Evolutionary conservation across 2,797 vertebrate species (phyloP), one percentile per base, ranked within the genome.

Genomic region (Enteromius radiatus): DNA sequence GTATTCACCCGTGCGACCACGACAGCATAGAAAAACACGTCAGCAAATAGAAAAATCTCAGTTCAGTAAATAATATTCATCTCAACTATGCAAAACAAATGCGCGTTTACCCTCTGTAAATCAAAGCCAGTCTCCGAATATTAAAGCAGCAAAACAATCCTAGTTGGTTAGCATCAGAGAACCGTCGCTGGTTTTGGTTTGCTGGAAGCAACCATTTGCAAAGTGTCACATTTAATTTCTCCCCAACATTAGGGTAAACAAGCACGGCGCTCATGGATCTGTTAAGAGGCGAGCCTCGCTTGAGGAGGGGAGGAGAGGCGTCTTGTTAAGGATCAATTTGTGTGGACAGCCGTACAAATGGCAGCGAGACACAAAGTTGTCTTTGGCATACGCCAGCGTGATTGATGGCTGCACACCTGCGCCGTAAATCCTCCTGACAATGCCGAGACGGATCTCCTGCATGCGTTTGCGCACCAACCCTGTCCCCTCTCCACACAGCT

Each of bases 261-360:
- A 90, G 88, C 89, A 87, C 80, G 45, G 88, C 23, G 90, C 88
- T 92, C 89, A 91, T 91, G 90, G 85, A 89, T 89, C 88, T 90
- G 89, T 92, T 90, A 85, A 74, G 81, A 86, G 83, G 84, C 64
- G 47, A 82, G 38, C 78, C 83, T 84, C 86, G 87, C 87, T 87
- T 90, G 78, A 67, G 73, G 80, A 85, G 80, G 87, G 87, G 89
- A 90, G 86, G 88, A 91, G 90, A 89, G 82, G 90, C 89, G 88
- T 86, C 90, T 93, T 93, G 92, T 94, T 94, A 94, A 93, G 93
- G 94, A 95, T 94, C 94, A 93, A 92, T 95, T 94, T 93, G 92
- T 93, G 92, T 91, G 92, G 93, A 94, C 93, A 94, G 93, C 91
- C 91, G 92, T 93, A 93, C 93, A 95, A 94, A 94, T 93, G 92